These are phyloP conservation scores for Fragum fragum DNA, from an alignment of 2,888 invertebrate genomes.

Conservation along the genomic window DNA sequence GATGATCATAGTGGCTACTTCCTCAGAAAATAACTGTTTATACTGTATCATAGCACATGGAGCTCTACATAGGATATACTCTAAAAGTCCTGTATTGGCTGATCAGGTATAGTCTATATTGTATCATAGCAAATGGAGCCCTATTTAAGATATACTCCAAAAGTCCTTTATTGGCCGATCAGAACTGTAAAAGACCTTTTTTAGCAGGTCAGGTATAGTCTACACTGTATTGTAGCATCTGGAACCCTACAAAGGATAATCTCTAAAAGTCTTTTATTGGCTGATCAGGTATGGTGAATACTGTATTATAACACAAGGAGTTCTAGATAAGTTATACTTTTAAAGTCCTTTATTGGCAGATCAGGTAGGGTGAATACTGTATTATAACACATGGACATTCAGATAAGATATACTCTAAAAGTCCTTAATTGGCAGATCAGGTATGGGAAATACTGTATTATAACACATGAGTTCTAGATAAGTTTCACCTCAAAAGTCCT, in stretches of 20 bases:
- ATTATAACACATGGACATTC: too few species aligned
- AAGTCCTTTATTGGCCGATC: constrained; percentile 78
- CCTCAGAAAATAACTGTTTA: constrained; percentile 78
- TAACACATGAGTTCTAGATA: too few species aligned
- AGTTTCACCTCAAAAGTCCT: constrained; percentile 69
- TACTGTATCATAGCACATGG: constrained; percentile 83
- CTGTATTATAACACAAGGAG: too few species aligned
- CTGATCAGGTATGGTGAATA: constrained; percentile 84
- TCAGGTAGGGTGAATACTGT: constrained; percentile 79
- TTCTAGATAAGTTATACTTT: constrained; percentile 39
- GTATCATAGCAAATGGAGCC: constrained; percentile 81
- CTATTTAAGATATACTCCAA: constrained; percentile 79
- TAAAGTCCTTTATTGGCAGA: constrained; percentile 78
- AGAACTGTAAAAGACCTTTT: too few species aligned
- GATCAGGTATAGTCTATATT: constrained; percentile 82
- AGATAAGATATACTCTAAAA: too few species aligned
- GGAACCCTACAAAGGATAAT: constrained; percentile 79
- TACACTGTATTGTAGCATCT: constrained; percentile 82
- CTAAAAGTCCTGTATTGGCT: constrained; percentile 77
- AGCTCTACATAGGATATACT: constrained; percentile 79
- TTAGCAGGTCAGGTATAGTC: too few species aligned
- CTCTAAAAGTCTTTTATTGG: constrained; percentile 75
- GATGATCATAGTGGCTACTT: constrained; percentile 83
- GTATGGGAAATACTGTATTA: too few species aligned
- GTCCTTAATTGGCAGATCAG: too few species aligned